These are phyloP conservation scores for Drosophila testacea DNA, from an alignment of 2,888 invertebrate genomes.

Conservation along the genomic window DNA sequence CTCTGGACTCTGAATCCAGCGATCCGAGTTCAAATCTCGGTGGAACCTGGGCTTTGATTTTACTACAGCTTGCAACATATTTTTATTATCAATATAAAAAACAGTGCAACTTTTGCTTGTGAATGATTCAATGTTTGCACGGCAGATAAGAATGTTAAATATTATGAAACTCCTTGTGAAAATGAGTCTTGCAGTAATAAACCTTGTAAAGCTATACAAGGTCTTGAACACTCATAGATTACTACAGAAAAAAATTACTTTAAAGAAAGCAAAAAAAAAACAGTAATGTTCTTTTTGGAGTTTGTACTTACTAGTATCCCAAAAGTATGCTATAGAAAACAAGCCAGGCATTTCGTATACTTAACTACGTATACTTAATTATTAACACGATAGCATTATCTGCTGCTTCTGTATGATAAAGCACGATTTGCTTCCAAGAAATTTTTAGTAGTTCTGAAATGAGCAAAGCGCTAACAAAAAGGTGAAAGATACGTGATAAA, in stretches of 20 bases:
- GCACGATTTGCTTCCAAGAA: not conserved
- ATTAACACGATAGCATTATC: not conserved
- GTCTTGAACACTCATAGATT: slow-evolving; percentile 1
- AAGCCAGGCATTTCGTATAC: not conserved
- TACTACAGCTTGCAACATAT: not conserved
- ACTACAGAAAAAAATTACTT: not conserved
- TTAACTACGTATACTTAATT: not conserved
- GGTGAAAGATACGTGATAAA: not conserved
- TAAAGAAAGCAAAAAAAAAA: not conserved
- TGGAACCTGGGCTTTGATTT: slow-evolving; percentile 79
- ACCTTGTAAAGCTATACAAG: not conserved
- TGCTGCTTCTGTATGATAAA: not conserved
- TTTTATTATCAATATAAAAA: slow-evolving; percentile 2
- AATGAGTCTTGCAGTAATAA: not conserved
- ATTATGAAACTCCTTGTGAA: slow-evolving; percentile 2
- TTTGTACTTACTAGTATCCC: not conserved
- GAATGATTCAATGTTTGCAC: slow-evolving; percentile 30
- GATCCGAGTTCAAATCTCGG: slow-evolving; percentile 86
- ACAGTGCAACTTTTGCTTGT: not conserved
- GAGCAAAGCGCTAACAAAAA: not conserved
- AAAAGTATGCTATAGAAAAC: slow-evolving; percentile 13
- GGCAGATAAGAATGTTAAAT: slow-evolving; percentile 28
- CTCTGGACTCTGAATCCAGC: slow-evolving; percentile 85
- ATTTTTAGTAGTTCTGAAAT: not conserved
- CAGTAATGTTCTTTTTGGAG: not conserved